These are phyloP conservation scores for Eugnorisma glareosa DNA, from an alignment of 2,888 invertebrate genomes.

Conservation along the genomic window DNA sequence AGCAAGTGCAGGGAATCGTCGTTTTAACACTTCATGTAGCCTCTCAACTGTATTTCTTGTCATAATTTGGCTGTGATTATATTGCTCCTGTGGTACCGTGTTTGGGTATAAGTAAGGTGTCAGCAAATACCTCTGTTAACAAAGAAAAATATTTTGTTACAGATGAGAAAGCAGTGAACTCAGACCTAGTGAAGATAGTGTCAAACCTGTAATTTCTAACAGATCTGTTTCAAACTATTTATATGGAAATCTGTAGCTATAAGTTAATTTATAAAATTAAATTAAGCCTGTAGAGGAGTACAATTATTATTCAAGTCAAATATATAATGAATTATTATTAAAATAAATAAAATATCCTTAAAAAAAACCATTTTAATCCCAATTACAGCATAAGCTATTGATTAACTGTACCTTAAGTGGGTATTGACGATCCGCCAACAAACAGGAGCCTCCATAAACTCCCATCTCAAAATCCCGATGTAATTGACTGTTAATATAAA, in stretches of 20 bases:
- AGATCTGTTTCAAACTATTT: not conserved
- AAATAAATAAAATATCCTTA: not conserved
- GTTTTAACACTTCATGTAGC: constrained; percentile 38
- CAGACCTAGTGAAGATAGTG: constrained; percentile 1
- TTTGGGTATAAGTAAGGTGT: constrained; percentile 19
- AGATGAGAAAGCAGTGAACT: not conserved
- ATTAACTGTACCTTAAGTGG: constrained; percentile 9
- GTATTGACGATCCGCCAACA: constrained; percentile 31
- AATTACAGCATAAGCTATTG: not conserved
- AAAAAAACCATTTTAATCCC: not conserved
- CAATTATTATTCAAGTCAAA: not conserved
- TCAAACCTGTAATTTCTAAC: constrained; percentile 1
- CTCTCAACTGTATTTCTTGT: constrained; percentile 38
- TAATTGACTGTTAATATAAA: constrained; percentile 26
- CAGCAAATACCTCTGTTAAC: constrained; percentile 27
- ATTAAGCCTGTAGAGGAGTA: not conserved
- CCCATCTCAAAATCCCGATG: constrained; percentile 30
- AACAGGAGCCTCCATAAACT: constrained; percentile 29
- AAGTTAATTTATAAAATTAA: not conserved
- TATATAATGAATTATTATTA: not conserved
- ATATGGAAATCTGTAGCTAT: not conserved
- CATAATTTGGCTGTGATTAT: constrained; percentile 30
- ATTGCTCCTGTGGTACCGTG: constrained; percentile 6
- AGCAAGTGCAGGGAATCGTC: constrained; percentile 42
- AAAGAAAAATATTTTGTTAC: constrained; percentile 5